Evolutionary conservation across 92 coral and sea anemone species (phyloP).

Genomic region (Epizoanthus rinbou): DNA sequence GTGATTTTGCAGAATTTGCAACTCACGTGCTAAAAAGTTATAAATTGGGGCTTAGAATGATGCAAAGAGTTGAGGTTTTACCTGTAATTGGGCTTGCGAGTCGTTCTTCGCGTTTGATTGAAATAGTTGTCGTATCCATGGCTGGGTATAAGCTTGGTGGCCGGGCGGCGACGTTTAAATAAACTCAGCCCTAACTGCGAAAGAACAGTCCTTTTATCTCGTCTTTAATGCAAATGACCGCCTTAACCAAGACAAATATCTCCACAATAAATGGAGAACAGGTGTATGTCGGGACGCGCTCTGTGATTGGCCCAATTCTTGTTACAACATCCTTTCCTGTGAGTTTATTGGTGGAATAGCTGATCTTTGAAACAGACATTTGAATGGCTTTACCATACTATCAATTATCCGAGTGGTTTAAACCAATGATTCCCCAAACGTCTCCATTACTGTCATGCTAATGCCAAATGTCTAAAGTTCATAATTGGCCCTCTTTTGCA

Average conservation of each 20-base stretch:
- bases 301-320: slow-evolving; percentile 64
- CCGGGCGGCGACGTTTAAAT: background rate
- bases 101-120: slow-evolving; percentile 24
- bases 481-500: background rate
- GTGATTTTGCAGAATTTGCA: background rate
- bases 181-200: slow-evolving; percentile 25
- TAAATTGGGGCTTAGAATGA: background rate
- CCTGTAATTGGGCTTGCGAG: slow-evolving; percentile 27
- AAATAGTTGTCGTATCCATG: slow-evolving; percentile 4
- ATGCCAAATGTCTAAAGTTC: slow-evolving; percentile 5
- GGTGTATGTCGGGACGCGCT: slow-evolving; percentile 61
- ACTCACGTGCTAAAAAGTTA: background rate
- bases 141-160: background rate
- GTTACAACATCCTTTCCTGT: slow-evolving; percentile 47
- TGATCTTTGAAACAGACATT: slow-evolving; percentile 55
- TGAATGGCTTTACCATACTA: slow-evolving; percentile 30
- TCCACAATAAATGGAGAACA: slow-evolving; percentile 53
- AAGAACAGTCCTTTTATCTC: slow-evolving; percentile 35
- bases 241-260: slow-evolving; percentile 40
- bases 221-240: slow-evolving; percentile 5
- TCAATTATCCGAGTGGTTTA: slow-evolving; percentile 30
- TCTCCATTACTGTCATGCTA: slow-evolving; percentile 18
- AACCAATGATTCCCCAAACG: slow-evolving; percentile 7
- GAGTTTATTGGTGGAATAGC: slow-evolving; percentile 57
- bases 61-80: background rate